phyloP scores from a whole-genome alignment of 2,888 invertebrate species.

The Ctena decussata region DNA sequence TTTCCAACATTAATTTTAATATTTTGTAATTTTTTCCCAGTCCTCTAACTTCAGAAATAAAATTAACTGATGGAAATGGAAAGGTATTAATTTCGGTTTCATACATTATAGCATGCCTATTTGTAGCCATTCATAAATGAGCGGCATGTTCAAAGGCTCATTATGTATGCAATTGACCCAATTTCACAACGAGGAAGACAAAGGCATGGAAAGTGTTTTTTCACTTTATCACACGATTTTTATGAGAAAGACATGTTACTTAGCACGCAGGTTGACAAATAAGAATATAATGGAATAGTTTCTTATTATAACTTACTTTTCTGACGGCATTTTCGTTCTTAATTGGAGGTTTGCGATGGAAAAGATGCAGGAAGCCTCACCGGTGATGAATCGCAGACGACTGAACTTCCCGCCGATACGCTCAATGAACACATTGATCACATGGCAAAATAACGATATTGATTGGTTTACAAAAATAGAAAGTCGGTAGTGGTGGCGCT shows the following conservation, averaged over 20 bases:
- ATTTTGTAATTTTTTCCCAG: too few species aligned
- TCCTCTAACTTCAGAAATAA: too few species aligned
- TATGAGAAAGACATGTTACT: background rate
- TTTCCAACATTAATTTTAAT: too few species aligned
- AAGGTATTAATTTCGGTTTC: too few species aligned
- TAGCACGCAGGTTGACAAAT: background rate
- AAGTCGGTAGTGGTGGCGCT: conserved; percentile 41
- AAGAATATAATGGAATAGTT: conserved; percentile 3
- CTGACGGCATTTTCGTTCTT: conserved; percentile 77
- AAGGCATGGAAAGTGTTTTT: conserved; percentile 20
- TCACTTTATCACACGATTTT: background rate
- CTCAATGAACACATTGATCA: conserved; percentile 51
- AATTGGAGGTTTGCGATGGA: conserved; percentile 33
- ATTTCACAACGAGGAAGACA: conserved; percentile 58
- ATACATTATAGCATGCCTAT: too few species aligned
- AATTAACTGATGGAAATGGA: too few species aligned
- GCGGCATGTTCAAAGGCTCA: too few species aligned
- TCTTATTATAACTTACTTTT: conserved; percentile 75
- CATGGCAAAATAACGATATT: conserved; percentile 16
- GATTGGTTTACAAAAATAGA: conserved; percentile 50
- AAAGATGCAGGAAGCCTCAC: conserved; percentile 39
- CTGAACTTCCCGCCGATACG: conserved; percentile 80
- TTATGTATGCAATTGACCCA: conserved; percentile 62
- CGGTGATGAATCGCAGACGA: conserved; percentile 69
- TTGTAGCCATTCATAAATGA: too few species aligned